Evolutionary conservation across 2,888 invertebrate species (phyloP), one percentile per base, ranked within the genome.

Genomic region (Hirtodrosophila alboralis): DNA sequence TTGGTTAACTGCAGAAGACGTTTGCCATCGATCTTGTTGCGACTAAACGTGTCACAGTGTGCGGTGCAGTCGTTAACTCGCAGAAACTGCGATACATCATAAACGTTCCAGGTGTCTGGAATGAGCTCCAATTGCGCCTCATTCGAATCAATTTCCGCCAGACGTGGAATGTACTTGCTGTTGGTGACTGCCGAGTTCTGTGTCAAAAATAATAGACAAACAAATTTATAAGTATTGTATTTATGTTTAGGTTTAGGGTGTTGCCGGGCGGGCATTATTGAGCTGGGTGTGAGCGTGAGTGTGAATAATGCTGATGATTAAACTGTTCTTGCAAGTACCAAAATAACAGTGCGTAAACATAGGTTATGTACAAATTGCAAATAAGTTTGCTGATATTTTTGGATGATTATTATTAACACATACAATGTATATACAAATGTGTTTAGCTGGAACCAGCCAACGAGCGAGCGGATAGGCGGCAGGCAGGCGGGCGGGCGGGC

Each of bases 61-160:
- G 94, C 93, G 53, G 93, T 93, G 80, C 94, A 95, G 89, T 97
- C 97, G 89, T 98, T 98, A 34, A 96, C 95, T 40, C 95, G 93
- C 45, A 98, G 93, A 91, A 98, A 98, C 90, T 96, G 95, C 14
- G 95, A 95, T 6, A 98, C 98, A 88, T 98, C 97, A 72, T 93
- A 92, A 0, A 95, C 93, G 65, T 94, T 95, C 98, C 98, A 98
- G 61, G 93, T 92, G 30, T 92, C 92, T 7, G 95, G 95, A 68
- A 92, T 90, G 37, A 67, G 76, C 40, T 90, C 90, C 53, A 87
- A 53, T 8, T 83, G 86, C 23, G 72, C 70, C 18, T 87, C 87
- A 66, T 52, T 63, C 12, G 85, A 43, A 31, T 75, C 86, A 16
- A 69, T 66, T 37, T 92, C 92, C 27, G 91, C 91, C 80, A 93